Percentiles rank a stretch among this genome's conserved stretches.
Conservation (phyloP, 2,113 vertebrate genomes). For the Eurystomus gularis region DNA sequence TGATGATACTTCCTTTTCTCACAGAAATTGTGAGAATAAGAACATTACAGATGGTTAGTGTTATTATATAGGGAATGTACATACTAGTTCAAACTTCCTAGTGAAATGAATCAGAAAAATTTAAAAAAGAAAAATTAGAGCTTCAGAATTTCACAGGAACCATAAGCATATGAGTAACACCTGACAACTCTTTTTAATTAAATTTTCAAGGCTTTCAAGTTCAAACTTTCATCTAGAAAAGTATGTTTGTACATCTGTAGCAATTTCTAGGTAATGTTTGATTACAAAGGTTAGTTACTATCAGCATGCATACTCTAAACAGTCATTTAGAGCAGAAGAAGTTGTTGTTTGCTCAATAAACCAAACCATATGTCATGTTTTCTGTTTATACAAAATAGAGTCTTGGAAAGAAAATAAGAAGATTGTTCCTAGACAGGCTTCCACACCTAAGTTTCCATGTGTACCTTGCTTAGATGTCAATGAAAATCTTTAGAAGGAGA, state of each 20-base stretch:
- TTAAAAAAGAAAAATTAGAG: background rate
- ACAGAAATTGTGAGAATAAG: background rate
- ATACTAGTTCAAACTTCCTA: background rate
- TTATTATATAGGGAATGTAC: background rate
- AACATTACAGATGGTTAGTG: background rate
- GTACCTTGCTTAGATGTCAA: background rate
- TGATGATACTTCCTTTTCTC: background rate
- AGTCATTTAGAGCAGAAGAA: slow-evolving; percentile 14
- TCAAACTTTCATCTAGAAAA: background rate
- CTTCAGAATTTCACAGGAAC: background rate
- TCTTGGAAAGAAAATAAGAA: background rate
- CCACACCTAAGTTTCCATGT: background rate
- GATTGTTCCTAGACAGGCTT: background rate
- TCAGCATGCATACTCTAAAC: background rate
- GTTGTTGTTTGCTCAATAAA: slow-evolving; percentile 26
- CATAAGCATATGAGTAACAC: background rate
- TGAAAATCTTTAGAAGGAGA: background rate
- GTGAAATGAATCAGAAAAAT: background rate
- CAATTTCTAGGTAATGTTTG: slow-evolving; percentile 1
- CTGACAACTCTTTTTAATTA: background rate
- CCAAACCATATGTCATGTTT: background rate
- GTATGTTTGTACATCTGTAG: background rate
- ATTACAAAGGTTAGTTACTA: slow-evolving; percentile 29
- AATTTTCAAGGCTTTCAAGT: background rate
- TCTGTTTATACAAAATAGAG: background rate